Base-by-base conservation (phyloP, 2,888 invertebrate species). In the Thumatha senex region DNA sequence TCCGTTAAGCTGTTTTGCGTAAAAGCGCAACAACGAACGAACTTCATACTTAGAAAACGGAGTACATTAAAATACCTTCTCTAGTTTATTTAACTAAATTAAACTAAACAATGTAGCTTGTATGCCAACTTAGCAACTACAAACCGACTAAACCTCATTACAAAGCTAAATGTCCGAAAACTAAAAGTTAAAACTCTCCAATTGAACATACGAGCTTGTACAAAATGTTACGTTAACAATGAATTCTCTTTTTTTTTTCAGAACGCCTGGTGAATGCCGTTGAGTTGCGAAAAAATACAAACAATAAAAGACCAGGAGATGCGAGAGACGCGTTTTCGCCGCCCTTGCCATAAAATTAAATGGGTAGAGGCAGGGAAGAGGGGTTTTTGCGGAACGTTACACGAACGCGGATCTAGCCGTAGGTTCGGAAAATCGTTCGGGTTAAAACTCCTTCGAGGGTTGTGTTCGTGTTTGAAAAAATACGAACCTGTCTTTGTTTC, bases 281-380 rank as follows among this genome's bases (percentile, higher is more conserved):
- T 63, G 76, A 75, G 78, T 74, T 74, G 78, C 70, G 72, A 71
- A 82, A 81, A 80, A 82, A 85, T 71, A 80, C 78, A 80, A 84
- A 84, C 80, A 83, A 84, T 82, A 83, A 84, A 83, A 81, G 75
- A 74, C 75, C 65, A 67, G 63, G 63, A 66, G 69, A 70, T 67
- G 57, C 61, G 61, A 67, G 75, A 77, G 80, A 74, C 74, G 78
- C 74, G 76, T 74, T 78, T 80, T 80, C 72, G 72, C 80, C 79
- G 72, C 79, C 79, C 82, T 74, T 72, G 74, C 82, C 77, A 80
- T 86, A 82, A 86, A 86, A 86, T 85, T 84, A 84, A 86, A 86
- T 79, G 76, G 78, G 70, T 68, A 72, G 68, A 24, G 18, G n/a
- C n/a, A n/a, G n/a, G 18, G 18, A 24, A 24, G 18, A 70, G 71